Percentiles rank a stretch among this genome's conserved stretches.
Evolutionary conservation across 2,113 vertebrate species (phyloP).

Genomic region (Xyrauchen texanus): DNA sequence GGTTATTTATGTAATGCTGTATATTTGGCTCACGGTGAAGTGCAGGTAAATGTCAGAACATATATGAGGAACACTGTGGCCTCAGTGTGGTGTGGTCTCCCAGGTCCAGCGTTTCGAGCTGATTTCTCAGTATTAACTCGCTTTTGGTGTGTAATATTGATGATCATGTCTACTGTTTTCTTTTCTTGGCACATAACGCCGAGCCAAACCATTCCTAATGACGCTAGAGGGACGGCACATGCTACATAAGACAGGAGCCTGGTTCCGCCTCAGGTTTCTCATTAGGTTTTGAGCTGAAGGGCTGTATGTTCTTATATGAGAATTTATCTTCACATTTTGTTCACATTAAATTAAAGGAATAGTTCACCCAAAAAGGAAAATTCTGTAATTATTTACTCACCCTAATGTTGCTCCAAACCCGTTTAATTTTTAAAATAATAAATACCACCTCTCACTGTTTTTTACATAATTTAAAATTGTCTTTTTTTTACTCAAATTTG

Average conservation of each 20-base stretch:
- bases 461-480: no score
- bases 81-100: conserved; percentile 40
- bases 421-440: no score
- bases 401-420: no score
- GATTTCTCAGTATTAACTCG: conserved; percentile 44
- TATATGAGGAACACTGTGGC: conserved; percentile 37
- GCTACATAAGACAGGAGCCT: neutral
- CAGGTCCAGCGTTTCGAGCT: conserved; percentile 40
- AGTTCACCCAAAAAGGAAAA: no score
- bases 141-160: conserved; percentile 35
- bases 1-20: conserved; percentile 38
- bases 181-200: conserved; percentile 33
- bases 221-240: neutral
- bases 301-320: neutral
- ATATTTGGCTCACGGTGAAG: conserved; percentile 36
- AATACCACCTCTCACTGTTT: no score
- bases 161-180: conserved; percentile 32
- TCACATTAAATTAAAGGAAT: no score
- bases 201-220: conserved; percentile 20
- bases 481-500: no score
- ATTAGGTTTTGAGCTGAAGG: neutral
- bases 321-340: neutral
- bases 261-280: neutral
- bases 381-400: no score
- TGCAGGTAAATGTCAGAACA: conserved; percentile 33